Percentiles rank a stretch among this genome's conserved stretches.
These are phyloP conservation scores for Littorina saxatilis DNA, from an alignment of 1,140 invertebrate genomes.

Conservation along the genomic window DNA sequence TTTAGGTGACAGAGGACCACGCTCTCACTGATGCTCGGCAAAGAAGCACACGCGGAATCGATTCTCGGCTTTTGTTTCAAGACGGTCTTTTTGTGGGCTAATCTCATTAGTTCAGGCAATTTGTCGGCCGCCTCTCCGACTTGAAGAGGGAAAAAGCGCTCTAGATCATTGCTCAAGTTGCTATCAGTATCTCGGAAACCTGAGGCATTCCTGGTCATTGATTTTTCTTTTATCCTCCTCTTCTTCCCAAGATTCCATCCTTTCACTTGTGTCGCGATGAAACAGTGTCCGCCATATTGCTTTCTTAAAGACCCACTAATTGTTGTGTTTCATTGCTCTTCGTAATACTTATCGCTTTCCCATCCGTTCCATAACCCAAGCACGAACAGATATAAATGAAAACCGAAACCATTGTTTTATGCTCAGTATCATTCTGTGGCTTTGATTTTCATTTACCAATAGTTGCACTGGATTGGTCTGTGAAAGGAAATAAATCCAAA, in stretches of 20 bases:
- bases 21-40: background rate
- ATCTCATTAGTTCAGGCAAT: slow-evolving; percentile 6
- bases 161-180: background rate
- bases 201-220: background rate
- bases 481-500: no score
- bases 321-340: no score
- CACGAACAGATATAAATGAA: background rate
- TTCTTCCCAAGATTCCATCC: no score
- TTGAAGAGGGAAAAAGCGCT: background rate
- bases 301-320: no score
- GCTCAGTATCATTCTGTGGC: background rate
- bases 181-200: background rate
- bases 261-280: no score
- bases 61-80: background rate
- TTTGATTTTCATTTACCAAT: no score
- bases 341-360: no score
- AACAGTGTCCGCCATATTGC: no score
- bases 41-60: background rate
- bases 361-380: no score
- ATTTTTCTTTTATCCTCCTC: background rate
- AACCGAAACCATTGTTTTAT: background rate
- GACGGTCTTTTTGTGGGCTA: background rate
- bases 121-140: background rate
- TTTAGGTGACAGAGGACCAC: background rate
- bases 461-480: no score